phyloP scores from a whole-genome alignment of 2,113 vertebrate genomes.

The Craseonycteris thonglongyai region DNA sequence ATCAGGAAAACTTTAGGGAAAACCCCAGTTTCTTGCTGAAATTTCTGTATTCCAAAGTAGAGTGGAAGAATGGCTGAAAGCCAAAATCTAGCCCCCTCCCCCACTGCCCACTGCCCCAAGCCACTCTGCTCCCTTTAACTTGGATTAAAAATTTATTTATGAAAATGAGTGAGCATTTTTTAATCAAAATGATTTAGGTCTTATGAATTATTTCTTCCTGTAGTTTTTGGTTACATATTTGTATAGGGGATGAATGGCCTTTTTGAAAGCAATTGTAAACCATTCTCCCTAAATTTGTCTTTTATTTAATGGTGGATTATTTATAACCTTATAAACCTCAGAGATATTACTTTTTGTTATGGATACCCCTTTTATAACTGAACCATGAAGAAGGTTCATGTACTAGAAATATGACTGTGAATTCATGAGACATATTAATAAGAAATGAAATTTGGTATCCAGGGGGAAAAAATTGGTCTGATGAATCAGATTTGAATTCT shows the following conservation, averaged over 20 bases:
- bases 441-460: not conserved
- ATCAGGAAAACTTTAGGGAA: not conserved
- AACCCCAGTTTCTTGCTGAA: not conserved
- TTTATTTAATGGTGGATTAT: not conserved
- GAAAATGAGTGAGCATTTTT: constrained; percentile 3
- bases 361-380: not conserved
- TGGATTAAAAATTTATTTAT: not conserved
- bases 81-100: not conserved
- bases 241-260: not conserved
- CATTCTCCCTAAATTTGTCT: not conserved
- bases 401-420: not conserved
- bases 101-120: not conserved
- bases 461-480: not conserved
- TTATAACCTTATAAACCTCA: not conserved
- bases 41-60: not conserved
- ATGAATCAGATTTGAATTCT: not conserved
- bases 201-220: constrained; percentile 27
- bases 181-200: not conserved
- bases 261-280: not conserved
- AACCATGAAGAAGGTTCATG: not conserved
- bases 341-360: not conserved
- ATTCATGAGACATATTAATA: not conserved
- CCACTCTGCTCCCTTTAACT: not conserved
- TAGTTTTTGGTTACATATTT: constrained; percentile 1
- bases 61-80: not conserved